A percentile compares a stretch with the other conserved stretches of the same genome.
Conservation (phyloP, 2,797 vertebrate genomes). For the Jordanella pulchra region DNA sequence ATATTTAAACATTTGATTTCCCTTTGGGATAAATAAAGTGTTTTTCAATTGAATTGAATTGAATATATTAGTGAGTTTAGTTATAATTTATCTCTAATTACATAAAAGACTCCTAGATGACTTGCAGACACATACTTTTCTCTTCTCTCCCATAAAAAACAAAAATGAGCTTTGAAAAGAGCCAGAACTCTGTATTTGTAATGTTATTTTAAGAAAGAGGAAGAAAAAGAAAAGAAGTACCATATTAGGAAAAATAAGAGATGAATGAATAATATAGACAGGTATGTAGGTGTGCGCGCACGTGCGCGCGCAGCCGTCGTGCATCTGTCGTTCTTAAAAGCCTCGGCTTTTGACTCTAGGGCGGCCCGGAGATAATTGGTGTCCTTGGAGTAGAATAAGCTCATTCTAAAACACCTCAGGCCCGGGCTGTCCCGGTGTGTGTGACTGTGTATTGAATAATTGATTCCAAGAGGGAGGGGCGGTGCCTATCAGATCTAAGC, state of each 20-base stretch:
- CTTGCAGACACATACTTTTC: too few species aligned
- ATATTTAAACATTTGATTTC: too few species aligned
- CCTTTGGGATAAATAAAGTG: too few species aligned
- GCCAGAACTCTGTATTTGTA: too few species aligned
- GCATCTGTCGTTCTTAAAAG: conserved; percentile 45
- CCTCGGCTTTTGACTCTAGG: conserved; percentile 51
- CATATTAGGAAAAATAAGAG: neutral
- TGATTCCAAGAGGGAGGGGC: conserved; percentile 90
- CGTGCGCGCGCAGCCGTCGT: conserved; percentile 5
- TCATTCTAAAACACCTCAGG: conserved; percentile 78
- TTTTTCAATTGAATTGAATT: too few species aligned
- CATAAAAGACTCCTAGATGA: too few species aligned
- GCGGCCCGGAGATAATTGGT: conserved; percentile 74
- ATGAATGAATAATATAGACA: neutral
- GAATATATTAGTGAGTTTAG: too few species aligned
- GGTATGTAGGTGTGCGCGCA: neutral
- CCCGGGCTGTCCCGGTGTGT: conserved; percentile 78
- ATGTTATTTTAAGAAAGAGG: too few species aligned
- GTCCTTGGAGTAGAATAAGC: conserved; percentile 79
- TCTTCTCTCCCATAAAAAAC: too few species aligned
- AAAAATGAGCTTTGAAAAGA: too few species aligned
- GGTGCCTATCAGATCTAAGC: conserved; percentile 93
- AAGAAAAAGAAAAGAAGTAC: neutral
- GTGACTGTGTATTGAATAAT: conserved; percentile 95
- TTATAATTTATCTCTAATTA: too few species aligned